A percentile compares a stretch with the other conserved stretches of the same genome.
phyloP scores from a whole-genome alignment of 2,113 vertebrate species.

The Sander vitreus region DNA sequence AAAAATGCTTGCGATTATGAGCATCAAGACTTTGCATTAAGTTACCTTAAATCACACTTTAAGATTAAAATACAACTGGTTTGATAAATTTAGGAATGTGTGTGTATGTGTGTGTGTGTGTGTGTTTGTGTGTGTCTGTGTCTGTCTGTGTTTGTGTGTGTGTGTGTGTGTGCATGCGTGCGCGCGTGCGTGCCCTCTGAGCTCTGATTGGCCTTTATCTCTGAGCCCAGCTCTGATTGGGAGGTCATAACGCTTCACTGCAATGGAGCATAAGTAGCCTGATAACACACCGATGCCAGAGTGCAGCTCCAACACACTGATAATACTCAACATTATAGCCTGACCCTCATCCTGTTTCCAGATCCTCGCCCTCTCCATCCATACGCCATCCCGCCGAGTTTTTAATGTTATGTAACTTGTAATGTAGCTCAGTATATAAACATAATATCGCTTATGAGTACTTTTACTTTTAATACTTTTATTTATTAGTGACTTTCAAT shows the following conservation, averaged over 20 bases:
- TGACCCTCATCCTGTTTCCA: conserved; percentile 42
- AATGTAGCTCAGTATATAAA: background rate
- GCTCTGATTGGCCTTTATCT: conserved; percentile 77
- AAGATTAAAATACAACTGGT: background rate
- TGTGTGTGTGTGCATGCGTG: conserved; percentile 5
- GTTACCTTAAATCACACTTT: background rate
- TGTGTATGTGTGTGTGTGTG: background rate
- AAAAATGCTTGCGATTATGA: background rate
- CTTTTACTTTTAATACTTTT: background rate
- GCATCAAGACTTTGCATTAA: background rate
- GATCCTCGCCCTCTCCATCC: background rate
- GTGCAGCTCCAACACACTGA: conserved; percentile 51
- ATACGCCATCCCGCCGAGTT: background rate
- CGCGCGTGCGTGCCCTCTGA: conserved; percentile 31
- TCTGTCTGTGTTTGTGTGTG: conserved; percentile 5
- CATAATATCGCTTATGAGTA: background rate
- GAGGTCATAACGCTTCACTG: conserved; percentile 62
- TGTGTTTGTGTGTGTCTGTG: conserved; percentile 31
- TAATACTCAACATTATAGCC: conserved; percentile 49
- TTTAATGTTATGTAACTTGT: conserved; percentile 1
- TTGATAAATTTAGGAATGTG: background rate
- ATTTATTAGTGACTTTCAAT: background rate
- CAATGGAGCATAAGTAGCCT: conserved; percentile 67
- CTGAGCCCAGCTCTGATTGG: conserved; percentile 60
- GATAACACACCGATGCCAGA: conserved; percentile 66